Base-by-base conservation (phyloP, 1,140 invertebrate species). In the Portunus trituberculatus region DNA sequence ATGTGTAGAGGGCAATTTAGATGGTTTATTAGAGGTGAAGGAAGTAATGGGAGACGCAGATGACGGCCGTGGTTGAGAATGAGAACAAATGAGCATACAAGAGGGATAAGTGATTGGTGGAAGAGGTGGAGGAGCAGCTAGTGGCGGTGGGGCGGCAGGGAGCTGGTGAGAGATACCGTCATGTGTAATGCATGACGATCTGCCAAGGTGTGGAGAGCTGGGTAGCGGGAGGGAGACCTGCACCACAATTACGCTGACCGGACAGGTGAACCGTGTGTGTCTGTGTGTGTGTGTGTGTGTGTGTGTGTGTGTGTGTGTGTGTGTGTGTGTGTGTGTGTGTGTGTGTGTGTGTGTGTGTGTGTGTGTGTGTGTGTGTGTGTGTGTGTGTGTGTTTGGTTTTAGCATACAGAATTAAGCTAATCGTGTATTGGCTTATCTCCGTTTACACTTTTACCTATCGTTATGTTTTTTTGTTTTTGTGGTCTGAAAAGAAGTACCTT, bases 241-340 rank as follows among this genome's bases (percentile, higher is more conserved):
- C 67, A 76, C 67, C 67, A 76, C 67, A 76, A 76, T 76, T 25
- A 76, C 67, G 67, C 67, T 25, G 67, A n/a, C 67, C 67, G 20
- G 67, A 76, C 25, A 76, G 67, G 20, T 76, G 67, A 76, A 76
- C 32, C 32, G 88, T 90, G 16, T 90, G 16, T 46, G 31, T 90
- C 39, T 46, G 28, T 90, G 88, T 90, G 88, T 90, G 39, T 90
- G 88, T 45, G 39, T 90, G 45, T 76, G 67, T 25, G 20, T 76
- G 67, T 76, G 67, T 76, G 67, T 76, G 67, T 76, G 67, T 76
- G 20, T 76, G 67, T 76, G 67, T 76, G 67, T 25, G 67, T 25
- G 12, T 59, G 52, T 59, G 52, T 59, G 52, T 59, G 52, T 59
- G 52, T 59, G 52, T 59, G 52, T 32, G 28, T 31, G 86, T 88